Evolutionary conservation across 2,797 vertebrate species (phyloP), one percentile per base, ranked within the genome.

Genomic region (Choloepus didactylus): DNA sequence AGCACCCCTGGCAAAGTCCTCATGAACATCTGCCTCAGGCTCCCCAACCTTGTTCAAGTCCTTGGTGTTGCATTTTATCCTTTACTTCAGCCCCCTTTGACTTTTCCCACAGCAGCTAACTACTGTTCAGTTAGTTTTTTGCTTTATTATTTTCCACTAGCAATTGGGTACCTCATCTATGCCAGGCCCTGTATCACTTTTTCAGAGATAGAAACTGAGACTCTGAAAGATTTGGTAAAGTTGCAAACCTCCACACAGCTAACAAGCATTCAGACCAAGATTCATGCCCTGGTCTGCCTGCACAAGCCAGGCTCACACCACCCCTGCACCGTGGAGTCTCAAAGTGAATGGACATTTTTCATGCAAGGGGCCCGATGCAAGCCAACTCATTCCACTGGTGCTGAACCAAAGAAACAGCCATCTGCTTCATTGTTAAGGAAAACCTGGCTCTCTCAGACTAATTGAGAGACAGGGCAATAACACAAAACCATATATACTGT

Each of bases 371-470:
- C 12, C 49, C 44, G 54, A 5, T 9, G 18, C n/a, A 46, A 90
- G 59, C 41, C 19, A 79, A 29, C 3, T 51, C 79, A 64, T 60
- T 83, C 19, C 41, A 23, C 64, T 6, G 11, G 70, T 69, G 60
- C 31, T 87, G n/a, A 72, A 72, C 54, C 60, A 44, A 62, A 83
- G 80, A 79, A 91, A 89, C 0, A 2, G 59, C 19, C 54, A 44
- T 38, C 94, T 83, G 72, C 87, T 84, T 82, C 87, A 59, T n/a
- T 11, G 21, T 69, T 64, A 38, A 64, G 59, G 51, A 51, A 89
- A 93, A 77, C 35, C 67, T 49, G 10, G 3, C 10, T 59, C 76
- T 77, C 62, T 35, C 69, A 56, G 72, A 73, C n/a, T 14, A 44
- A 62, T 29, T 51, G 60, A 94, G 62, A 95, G 81, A 90, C 29